These are phyloP conservation scores for Xanthorhoe spadicearia DNA, from an alignment of 2,888 invertebrate species.

Conservation along the genomic window DNA sequence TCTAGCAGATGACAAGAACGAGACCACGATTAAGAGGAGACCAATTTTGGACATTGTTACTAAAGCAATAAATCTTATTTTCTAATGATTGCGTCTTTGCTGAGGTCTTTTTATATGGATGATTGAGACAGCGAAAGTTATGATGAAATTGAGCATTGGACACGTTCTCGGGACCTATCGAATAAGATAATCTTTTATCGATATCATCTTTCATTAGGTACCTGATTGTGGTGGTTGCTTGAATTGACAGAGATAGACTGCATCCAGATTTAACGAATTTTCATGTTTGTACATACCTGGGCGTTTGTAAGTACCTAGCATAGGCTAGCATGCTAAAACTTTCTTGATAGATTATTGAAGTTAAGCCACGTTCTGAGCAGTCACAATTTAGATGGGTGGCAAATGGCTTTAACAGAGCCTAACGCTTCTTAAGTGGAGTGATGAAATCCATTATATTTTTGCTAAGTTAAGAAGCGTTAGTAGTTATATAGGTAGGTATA, in stretches of 20 bases:
- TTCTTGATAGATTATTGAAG: too few species aligned
- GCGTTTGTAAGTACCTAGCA: too few species aligned
- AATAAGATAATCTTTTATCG: constrained; percentile 19
- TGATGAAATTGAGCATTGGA: constrained; percentile 25
- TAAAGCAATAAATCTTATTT: constrained; percentile 21
- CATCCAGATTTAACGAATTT: constrained; percentile 1
- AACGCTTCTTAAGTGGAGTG: too few species aligned
- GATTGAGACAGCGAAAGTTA: constrained; percentile 26
- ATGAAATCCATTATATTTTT: too few species aligned
- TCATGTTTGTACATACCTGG: background rate
- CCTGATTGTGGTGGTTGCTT: background rate
- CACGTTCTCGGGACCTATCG: constrained; percentile 38
- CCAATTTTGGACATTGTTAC: constrained; percentile 43
- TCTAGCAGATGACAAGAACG: constrained; percentile 39
- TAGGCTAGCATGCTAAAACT: too few species aligned
- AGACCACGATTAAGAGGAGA: constrained; percentile 26
- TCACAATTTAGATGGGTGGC: too few species aligned
- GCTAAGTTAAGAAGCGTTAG: too few species aligned
- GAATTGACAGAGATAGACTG: background rate
- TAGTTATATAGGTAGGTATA: too few species aligned
- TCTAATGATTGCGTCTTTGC: constrained; percentile 34
- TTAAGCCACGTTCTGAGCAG: too few species aligned
- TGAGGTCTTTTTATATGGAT: constrained; percentile 46
- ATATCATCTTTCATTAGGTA: constrained; percentile 6
- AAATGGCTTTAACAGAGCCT: too few species aligned